Conservation (phyloP, 2,797 vertebrate species). For the Hafferia zeledoni region DNA sequence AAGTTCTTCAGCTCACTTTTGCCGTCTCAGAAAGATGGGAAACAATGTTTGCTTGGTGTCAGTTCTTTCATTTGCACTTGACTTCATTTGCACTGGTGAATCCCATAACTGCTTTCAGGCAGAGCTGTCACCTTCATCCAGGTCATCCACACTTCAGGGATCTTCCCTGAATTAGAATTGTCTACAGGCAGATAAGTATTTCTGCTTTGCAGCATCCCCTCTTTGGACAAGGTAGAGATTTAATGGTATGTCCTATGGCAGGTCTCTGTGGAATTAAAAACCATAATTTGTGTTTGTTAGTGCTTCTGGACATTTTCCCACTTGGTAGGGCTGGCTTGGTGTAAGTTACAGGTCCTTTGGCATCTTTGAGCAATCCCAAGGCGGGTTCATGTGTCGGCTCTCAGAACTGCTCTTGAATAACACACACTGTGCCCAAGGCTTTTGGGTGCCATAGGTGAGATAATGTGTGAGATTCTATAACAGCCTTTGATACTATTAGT, state of each 20-base stretch:
- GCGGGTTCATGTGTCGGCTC: background rate
- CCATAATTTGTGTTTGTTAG: background rate
- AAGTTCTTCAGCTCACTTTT: background rate
- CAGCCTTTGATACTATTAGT: background rate
- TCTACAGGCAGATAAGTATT: background rate
- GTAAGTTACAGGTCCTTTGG: background rate
- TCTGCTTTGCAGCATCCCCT: background rate
- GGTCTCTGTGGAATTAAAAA: background rate
- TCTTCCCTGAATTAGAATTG: background rate
- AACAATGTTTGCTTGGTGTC: background rate
- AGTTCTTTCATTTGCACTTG: background rate
- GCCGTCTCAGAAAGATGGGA: background rate
- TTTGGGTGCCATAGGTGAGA: background rate
- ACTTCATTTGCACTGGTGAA: background rate
- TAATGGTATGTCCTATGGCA: background rate
- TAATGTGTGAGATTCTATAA: background rate
- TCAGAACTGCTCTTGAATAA: background rate
- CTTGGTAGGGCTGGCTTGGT: background rate
- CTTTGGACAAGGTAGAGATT: background rate
- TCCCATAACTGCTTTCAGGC: background rate
- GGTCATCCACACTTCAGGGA: accelerated
- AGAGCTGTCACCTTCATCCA: background rate
- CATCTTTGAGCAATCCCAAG: background rate
- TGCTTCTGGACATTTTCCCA: background rate
- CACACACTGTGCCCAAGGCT: background rate